Base-by-base conservation (phyloP, 2,113 vertebrate genomes). In the Neoarius graeffei region DNA sequence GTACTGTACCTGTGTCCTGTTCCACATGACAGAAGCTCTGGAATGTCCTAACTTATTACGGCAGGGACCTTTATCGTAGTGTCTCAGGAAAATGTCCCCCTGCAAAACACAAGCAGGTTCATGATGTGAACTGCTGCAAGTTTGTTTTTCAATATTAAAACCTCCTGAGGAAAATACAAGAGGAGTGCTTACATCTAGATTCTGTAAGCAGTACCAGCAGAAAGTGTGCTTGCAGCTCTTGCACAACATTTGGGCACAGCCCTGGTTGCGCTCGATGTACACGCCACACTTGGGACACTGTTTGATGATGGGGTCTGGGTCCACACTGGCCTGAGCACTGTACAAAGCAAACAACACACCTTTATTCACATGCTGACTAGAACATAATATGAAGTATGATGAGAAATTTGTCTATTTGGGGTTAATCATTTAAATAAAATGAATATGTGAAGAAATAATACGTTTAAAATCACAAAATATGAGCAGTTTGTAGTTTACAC, bases 181-280 rank as follows among this genome's bases (percentile, higher is more conserved):
- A 84, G 35, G 10, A 1, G 56, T 8, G 96, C 98, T 98, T 92
- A 99, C 98, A 14, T 99, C 97, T 93, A 99, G 91, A 86, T 96
- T 98, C 93, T 99, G 97, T 81, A 99, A 96, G 81, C 98, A 99
- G 93, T 99, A 98, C 98, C 98, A 99, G 94, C 98, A 99, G 92
- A 99, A 99, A 0, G 98, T 99, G 94, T 99, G 98, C 87, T 98
- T 99, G 96, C 98, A 99, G 93, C 97, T 99, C 92, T 98, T 99
- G 83, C 98, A 99, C 94, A 99, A 96, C 98, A 99, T 99, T 95
- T 99, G 98, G 42, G 98, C 98, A 11, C 98, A 99, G 91, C 98
- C 98, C 91, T 99, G 97, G 0, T 99, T 98, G 90, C 98, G 96
- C 89, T 99, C 98, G 1, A 99, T 99, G 86, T 97, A 97, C 89